Percentiles rank a stretch among this genome's conserved stretches.
Conservation (phyloP, 2,888 invertebrate genomes). For the Meta bourneti region DNA sequence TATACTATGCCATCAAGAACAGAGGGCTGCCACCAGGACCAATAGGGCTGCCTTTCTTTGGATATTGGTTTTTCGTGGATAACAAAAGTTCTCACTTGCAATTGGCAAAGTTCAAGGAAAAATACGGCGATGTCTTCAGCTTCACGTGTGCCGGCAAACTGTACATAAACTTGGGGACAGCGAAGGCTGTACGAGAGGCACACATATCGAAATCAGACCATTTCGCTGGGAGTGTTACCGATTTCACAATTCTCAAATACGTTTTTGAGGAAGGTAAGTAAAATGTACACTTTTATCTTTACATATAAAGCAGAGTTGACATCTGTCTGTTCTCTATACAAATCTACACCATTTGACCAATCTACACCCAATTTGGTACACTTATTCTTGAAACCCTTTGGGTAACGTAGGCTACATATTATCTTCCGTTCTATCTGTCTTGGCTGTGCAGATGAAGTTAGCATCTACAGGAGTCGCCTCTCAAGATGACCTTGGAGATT, state of each 20-base stretch:
- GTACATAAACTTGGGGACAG: constrained; percentile 14
- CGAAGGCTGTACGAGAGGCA: constrained; percentile 18
- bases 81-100: neutral
- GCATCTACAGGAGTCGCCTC: too few species aligned
- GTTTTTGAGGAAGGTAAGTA: constrained; percentile 6
- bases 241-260: neutral
- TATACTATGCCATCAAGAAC: constrained; percentile 6
- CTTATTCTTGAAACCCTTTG: too few species aligned
- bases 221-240: constrained; percentile 12
- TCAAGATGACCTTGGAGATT: too few species aligned
- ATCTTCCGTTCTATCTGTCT: too few species aligned
- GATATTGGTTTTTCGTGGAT: constrained; percentile 27
- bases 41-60: constrained; percentile 32
- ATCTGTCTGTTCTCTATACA: too few species aligned
- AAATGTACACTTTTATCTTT: too few species aligned
- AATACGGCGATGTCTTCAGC: neutral
- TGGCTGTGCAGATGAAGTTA: too few species aligned
- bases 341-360: too few species aligned
- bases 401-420: too few species aligned
- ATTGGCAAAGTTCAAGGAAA: neutral
- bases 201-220: constrained; percentile 35
- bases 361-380: too few species aligned
- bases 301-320: too few species aligned
- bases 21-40: constrained; percentile 52
- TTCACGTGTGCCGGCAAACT: constrained; percentile 22